phyloP scores from a whole-genome alignment of 1,140 invertebrate species.

The Achatina immaculata region DNA sequence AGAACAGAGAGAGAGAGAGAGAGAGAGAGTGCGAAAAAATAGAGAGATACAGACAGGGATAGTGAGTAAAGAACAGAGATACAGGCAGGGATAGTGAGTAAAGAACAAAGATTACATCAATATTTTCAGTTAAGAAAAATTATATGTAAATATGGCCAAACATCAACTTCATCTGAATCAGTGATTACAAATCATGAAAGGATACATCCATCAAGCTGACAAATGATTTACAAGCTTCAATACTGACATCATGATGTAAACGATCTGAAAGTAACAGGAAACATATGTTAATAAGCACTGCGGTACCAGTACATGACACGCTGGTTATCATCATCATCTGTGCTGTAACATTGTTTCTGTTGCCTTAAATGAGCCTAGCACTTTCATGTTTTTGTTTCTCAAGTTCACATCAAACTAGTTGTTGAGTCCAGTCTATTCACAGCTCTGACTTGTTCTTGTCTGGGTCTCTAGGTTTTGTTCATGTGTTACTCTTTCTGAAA shows the following conservation, averaged over 20 bases:
- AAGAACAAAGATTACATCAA: not conserved
- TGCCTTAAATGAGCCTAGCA: too few species aligned
- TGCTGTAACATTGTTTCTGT: too few species aligned
- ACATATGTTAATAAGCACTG: too few species aligned
- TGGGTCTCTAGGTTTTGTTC: too few species aligned
- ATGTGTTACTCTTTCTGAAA: too few species aligned
- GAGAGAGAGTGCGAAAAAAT: not conserved
- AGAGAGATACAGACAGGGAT: not conserved
- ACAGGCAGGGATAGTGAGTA: not conserved
- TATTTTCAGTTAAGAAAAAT: not conserved
- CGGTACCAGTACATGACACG: too few species aligned
- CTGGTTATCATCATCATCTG: too few species aligned
- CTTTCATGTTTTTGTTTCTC: too few species aligned
- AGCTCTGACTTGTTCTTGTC: too few species aligned
- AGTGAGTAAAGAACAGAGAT: not conserved
- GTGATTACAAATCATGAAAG: slow-evolving; percentile 36
- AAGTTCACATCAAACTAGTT: too few species aligned
- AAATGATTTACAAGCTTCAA: slow-evolving; percentile 63
- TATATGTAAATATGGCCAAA: not conserved
- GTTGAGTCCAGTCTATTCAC: too few species aligned
- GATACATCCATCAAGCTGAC: slow-evolving; percentile 63
- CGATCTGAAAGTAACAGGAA: slow-evolving; percentile 54
- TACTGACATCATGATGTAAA: slow-evolving; percentile 51
- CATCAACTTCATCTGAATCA: not conserved
- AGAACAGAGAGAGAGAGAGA: not conserved